Evolutionary conservation across 2,797 vertebrate species (phyloP).

Genomic region (Neostethus bicornis): DNA sequence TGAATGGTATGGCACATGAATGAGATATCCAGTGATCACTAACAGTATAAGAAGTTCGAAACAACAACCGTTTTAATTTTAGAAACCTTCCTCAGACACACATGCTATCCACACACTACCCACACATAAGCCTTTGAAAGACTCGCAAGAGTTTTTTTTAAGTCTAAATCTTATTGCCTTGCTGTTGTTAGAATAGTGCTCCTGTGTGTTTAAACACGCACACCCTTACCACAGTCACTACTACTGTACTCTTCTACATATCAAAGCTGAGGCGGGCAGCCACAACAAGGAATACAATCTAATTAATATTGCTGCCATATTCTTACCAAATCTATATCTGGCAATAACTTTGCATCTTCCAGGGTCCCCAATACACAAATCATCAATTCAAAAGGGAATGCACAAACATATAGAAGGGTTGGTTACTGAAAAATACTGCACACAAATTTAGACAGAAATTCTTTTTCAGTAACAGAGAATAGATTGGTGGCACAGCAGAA

Average conservation of each 20-base stretch:
- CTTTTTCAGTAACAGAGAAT: constrained; percentile 40
- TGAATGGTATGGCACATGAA: constrained; percentile 43
- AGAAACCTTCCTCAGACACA: constrained; percentile 30
- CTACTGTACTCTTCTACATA: constrained; percentile 60
- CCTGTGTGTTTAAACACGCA: constrained; percentile 7
- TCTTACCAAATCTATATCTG: constrained; percentile 43
- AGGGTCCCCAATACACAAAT: constrained; percentile 34
- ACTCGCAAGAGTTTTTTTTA: constrained; percentile 57
- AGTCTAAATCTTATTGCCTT: constrained; percentile 46
- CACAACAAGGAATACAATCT: constrained; percentile 56
- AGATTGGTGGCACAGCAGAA: constrained; percentile 45
- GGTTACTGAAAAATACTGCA: constrained; percentile 40
- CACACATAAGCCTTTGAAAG: constrained; percentile 52
- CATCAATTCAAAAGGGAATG: constrained; percentile 32
- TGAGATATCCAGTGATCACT: constrained; percentile 46
- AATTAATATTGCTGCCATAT: constrained; percentile 56
- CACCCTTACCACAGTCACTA: constrained; percentile 45
- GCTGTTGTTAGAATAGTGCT: constrained; percentile 18
- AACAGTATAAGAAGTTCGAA: constrained; percentile 28
- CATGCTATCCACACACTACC: constrained; percentile 16
- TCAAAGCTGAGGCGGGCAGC: constrained; percentile 45
- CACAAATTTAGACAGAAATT: constrained; percentile 46
- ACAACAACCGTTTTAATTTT: constrained; percentile 40
- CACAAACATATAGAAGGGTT: constrained; percentile 23
- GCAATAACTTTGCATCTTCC: constrained; percentile 40